Percentiles rank a stretch among this genome's conserved stretches.
Evolutionary conservation across 2,888 invertebrate species (phyloP).

Genomic region (Myathropa florea): DNA sequence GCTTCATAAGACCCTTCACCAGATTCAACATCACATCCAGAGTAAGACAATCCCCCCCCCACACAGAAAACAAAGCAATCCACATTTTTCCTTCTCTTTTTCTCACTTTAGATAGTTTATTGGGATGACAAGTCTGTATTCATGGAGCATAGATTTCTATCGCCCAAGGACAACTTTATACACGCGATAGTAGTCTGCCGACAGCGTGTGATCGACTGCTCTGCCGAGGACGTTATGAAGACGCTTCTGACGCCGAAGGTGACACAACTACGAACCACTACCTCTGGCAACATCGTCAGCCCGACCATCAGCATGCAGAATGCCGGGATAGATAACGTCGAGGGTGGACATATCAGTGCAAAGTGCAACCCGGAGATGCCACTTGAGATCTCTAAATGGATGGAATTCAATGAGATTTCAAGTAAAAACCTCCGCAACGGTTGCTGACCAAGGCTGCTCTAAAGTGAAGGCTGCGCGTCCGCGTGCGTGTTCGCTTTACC

Average conservation of each 20-base stretch:
- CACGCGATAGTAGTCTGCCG: slow-evolving; percentile 82
- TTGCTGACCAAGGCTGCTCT: slow-evolving; percentile 75
- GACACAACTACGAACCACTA: slow-evolving; percentile 73
- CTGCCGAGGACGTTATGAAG: slow-evolving; percentile 81
- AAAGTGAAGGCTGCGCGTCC: slow-evolving; percentile 17
- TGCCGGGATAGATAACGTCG: slow-evolving; percentile 62
- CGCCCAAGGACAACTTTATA: slow-evolving; percentile 87
- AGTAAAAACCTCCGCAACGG: slow-evolving; percentile 84
- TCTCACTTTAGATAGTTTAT: slow-evolving; percentile 87
- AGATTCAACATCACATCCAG: slow-evolving; percentile 88
- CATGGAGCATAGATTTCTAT: slow-evolving; percentile 91
- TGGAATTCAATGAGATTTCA: slow-evolving; percentile 87
- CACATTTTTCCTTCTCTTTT: neutral
- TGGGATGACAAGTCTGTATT: slow-evolving; percentile 93
- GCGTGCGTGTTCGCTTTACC: slow-evolving; percentile 18
- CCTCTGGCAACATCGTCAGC: slow-evolving; percentile 73
- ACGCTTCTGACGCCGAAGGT: slow-evolving; percentile 77
- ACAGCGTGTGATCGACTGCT: slow-evolving; percentile 82
- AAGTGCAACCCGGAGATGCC: slow-evolving; percentile 84
- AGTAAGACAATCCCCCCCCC: slow-evolving; percentile 80
- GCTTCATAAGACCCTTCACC: slow-evolving; percentile 89
- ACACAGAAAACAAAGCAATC: neutral
- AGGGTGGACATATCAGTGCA: slow-evolving; percentile 76
- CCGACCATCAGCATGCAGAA: slow-evolving; percentile 74
- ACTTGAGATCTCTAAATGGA: slow-evolving; percentile 86